Percentiles rank a stretch among this genome's conserved stretches.
phyloP scores from a whole-genome alignment of 2,113 vertebrate species.

The Cyprinus carpio region DNA sequence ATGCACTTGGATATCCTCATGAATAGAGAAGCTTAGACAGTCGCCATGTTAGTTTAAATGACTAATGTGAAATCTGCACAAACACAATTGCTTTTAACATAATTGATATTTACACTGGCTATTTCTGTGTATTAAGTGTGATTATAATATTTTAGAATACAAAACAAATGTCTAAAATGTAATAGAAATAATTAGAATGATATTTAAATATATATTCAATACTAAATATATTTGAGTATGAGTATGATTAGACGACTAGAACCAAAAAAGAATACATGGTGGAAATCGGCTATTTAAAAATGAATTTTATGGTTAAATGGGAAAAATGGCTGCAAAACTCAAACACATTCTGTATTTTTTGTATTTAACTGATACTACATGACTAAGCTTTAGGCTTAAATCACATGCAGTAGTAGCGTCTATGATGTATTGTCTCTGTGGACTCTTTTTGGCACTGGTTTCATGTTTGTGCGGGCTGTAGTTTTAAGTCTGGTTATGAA shows the following conservation, averaged over 20 bases:
- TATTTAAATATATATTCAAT: no score
- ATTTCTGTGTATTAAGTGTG: background rate
- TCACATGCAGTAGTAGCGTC: background rate
- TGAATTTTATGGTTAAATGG: background rate
- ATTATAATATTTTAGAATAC: background rate
- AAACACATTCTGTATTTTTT: background rate
- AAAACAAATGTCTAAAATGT: background rate
- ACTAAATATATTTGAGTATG: background rate
- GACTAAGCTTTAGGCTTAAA: slow-evolving; percentile 6
- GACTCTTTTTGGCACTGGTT: slow-evolving; percentile 21
- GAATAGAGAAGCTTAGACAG: background rate
- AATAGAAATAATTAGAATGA: no score
- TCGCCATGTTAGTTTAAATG: background rate
- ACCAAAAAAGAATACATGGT: background rate
- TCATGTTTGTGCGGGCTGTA: slow-evolving; percentile 15
- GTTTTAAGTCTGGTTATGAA: slow-evolving; percentile 25
- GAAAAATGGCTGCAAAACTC: background rate
- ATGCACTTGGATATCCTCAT: slow-evolving; percentile 7
- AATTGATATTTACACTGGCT: background rate
- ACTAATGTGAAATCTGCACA: background rate
- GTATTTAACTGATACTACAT: background rate
- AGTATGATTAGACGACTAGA: background rate
- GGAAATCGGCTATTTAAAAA: background rate
- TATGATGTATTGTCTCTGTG: background rate
- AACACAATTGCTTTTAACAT: background rate